These are phyloP conservation scores for Drosophila sucinea DNA, from an alignment of 1,140 invertebrate genomes.

Conservation along the genomic window DNA sequence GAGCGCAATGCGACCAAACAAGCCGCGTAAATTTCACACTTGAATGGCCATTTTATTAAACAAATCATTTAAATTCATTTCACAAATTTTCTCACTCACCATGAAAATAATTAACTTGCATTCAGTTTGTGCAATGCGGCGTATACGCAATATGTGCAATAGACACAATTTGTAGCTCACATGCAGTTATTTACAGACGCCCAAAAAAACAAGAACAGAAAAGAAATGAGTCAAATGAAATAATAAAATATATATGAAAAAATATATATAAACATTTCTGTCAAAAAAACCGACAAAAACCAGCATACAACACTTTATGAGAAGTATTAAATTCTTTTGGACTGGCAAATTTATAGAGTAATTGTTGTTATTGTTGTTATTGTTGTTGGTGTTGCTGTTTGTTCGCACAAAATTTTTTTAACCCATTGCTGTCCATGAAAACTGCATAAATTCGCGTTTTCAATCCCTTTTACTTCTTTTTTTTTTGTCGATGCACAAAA, in stretches of 20 bases:
- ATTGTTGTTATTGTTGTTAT: conserved; percentile 46
- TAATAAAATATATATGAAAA: conserved; percentile 18
- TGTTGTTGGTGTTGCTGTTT: background rate
- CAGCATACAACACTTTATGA: conserved; percentile 62
- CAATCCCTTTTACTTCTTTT: conserved; percentile 5
- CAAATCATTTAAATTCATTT: conserved; percentile 69
- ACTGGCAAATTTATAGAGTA: conserved; percentile 40
- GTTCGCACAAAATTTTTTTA: conserved; percentile 39
- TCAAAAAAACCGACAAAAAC: conserved; percentile 31
- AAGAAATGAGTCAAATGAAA: conserved; percentile 18
- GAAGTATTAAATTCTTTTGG: conserved; percentile 67
- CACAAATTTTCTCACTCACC: conserved; percentile 27
- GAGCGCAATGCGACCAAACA: conserved; percentile 17
- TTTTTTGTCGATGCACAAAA: conserved; percentile 46
- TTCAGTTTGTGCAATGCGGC: conserved; percentile 60
- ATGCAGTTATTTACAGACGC: conserved; percentile 51
- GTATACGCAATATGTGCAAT: conserved; percentile 70
- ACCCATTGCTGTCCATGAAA: conserved; percentile 58
- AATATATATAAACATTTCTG: conserved; percentile 16
- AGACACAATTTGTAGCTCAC: conserved; percentile 53
- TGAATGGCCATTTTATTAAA: conserved; percentile 44
- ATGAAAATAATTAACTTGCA: conserved; percentile 57
- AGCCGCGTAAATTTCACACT: conserved; percentile 43
- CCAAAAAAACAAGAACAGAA: conserved; percentile 2
- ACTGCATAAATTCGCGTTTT: conserved; percentile 76